A percentile compares a stretch with the other conserved stretches of the same genome.
These are phyloP conservation scores for Sternotherus odoratus DNA, from an alignment of 2,797 vertebrate species.

Conservation along the genomic window DNA sequence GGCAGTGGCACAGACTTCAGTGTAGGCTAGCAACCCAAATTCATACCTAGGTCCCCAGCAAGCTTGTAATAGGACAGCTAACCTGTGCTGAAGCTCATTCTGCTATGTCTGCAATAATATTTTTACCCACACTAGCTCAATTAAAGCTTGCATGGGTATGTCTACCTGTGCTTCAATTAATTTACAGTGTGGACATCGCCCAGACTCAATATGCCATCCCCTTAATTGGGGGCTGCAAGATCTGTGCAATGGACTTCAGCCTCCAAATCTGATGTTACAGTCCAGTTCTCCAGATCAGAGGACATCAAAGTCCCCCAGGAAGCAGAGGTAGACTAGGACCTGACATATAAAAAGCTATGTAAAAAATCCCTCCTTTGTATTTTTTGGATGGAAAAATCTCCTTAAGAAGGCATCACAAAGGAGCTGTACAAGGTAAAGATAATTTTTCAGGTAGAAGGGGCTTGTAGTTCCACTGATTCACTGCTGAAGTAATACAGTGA, in stretches of 20 bases:
- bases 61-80: not conserved
- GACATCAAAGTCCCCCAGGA: slow-evolving; percentile 61
- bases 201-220: slow-evolving; percentile 9
- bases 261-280: slow-evolving; percentile 39
- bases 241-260: slow-evolving; percentile 3
- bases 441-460: slow-evolving; percentile 30
- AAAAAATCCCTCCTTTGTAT: slow-evolving; percentile 51
- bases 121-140: not conserved
- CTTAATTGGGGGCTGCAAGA: slow-evolving; percentile 57
- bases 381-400: slow-evolving; percentile 57
- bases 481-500: not conserved
- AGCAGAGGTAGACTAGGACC: slow-evolving; percentile 47
- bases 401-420: slow-evolving; percentile 62
- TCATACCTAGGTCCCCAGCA: not conserved
- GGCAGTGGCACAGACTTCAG: not conserved
- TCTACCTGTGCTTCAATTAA: not conserved
- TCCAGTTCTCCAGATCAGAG: slow-evolving; percentile 51
- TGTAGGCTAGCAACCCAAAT: not conserved
- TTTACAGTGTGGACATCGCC: not conserved
- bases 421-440: slow-evolving; percentile 37
- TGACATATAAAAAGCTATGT: slow-evolving; percentile 48
- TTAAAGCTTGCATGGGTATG: not conserved
- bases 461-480: slow-evolving; percentile 37
- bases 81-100: not conserved
- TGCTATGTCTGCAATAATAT: not conserved